These are phyloP conservation scores for Diorhabda elongata DNA, from an alignment of 1,140 invertebrate species.

Conservation along the genomic window DNA sequence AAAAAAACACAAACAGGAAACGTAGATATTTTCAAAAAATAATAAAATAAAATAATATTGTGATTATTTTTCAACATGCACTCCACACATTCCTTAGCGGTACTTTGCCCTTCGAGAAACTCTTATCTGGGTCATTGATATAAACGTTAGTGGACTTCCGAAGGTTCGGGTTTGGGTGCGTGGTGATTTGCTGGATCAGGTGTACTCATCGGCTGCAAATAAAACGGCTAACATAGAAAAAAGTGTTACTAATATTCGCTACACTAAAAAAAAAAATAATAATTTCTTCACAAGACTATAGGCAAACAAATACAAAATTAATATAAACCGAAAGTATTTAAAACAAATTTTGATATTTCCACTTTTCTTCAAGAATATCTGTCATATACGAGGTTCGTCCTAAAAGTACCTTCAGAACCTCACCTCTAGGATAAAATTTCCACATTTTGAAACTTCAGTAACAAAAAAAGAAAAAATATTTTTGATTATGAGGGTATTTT, in stretches of 20 bases:
- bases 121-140: slow-evolving; percentile 13
- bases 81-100: slow-evolving; percentile 25
- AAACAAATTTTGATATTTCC: no score
- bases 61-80: slow-evolving; percentile 22
- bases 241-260: neutral
- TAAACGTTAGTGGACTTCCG: slow-evolving; percentile 51
- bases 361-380: no score
- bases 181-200: slow-evolving; percentile 62
- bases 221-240: neutral
- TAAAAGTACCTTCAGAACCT: no score
- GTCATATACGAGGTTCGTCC: no score
- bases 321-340: no score
- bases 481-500: no score
- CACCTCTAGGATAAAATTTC: no score
- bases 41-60: slow-evolving; percentile 11
- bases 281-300: neutral
- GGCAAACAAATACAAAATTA: neutral
- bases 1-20: no score
- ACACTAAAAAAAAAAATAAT: neutral
- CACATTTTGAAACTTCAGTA: no score
- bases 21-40: no score
- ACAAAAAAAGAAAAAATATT: no score
- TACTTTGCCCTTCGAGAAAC: slow-evolving; percentile 22
- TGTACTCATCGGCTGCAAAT: slow-evolving; percentile 57
- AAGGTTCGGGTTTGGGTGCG: slow-evolving; percentile 57